Evolutionary conservation across 1,140 invertebrate genomes (phyloP), one percentile per base, ranked within the genome.

Genomic region (Marisa cornuarietis): DNA sequence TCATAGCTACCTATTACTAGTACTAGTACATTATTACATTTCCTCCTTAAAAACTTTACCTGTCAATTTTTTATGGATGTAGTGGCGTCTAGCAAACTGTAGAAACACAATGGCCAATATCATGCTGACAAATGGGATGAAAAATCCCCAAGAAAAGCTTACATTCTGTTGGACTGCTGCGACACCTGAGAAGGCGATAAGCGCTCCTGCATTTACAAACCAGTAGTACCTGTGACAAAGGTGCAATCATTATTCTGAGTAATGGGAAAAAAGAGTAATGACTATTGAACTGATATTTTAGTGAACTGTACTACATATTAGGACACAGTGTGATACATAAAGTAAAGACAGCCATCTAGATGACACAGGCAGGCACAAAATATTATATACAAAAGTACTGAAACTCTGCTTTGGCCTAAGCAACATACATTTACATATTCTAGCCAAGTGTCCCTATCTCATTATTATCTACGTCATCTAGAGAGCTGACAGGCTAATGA

Each of bases 171-270:
- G 91, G 13, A 92, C 85, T 79, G 91, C 92, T 11, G 90, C 89
- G 71, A 92, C 84, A 13, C 82, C 87, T 14, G 88, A 83, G 82
- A 90, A 89, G 22, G 91, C 90, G 58, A 92, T 81, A 51, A 92
- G 77, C 14, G 89, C 88, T 26, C 92, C 92, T 69, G 91, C 87
- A 83, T 92, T 92, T 31, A 92, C 87, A 83, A 90, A 91, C 91
- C 91, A 92, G 79, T 92, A 92, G 80, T 91, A 91, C 90, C 91
- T 73, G 66, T 4, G 54, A 11, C 54, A 58, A 58, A 58, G 11
- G 31, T 42, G 31, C 31, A 42, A 42, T 4, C 31, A 42, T 42
- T 42, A 6, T 6, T 42, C 31, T 42, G 31, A 42, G 6, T 42
- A 42, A 42, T 42, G 31, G 24, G n/a, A n/a, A n/a, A n/a, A 6